Evolutionary conservation across 2,113 vertebrate species (phyloP), one percentile per base, ranked within the genome.

Genomic region (Canis aureus): DNA sequence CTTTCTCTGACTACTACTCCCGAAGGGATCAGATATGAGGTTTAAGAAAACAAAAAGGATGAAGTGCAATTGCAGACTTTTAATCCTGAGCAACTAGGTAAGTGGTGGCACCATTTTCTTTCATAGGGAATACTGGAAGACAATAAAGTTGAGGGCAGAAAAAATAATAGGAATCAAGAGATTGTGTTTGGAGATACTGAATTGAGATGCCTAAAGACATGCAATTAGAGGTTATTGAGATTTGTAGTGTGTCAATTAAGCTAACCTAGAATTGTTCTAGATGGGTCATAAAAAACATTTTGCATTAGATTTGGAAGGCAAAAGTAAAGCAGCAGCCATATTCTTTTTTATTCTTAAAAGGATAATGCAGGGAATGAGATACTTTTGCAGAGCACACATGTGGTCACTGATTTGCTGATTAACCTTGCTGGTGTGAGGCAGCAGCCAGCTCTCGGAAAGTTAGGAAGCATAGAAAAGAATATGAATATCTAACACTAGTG

Each of bases 331-430:
- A 66, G 3, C 4, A 32, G 7, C 22, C 22, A 76, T 69, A 51
- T 87, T 74, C 9, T 69, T 88, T 91, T 91, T 81, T 51, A 8
- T 67, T 94, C 23, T 38, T 27, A 17, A 11, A 29, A 90, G 59
- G 11, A 43, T 27, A 43, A 66, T 4, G 12, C 29, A 55, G 10
- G 16, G 11, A 11, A 57, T 11, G 55, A 67, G 1, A 10, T n/a
- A 22, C 32, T 49, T 53, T 8, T 53, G 20, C 13, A 43, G 23
- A 16, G 4, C n/a, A 32, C 32, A 11, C 20, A 11, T 10, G 5
- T 59, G 85, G 22, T 88, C 87, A 69, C 64, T 38, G 87, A 43
- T 43, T 13, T 89, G n/a, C 53, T 66, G 69, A 79, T 22, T 74
- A 78, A 95, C 3, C 9, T 87, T 83, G 73, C 35, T 67, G 6